Evolutionary conservation across 2,113 vertebrate species (phyloP).

Genomic region (Acrocephalus kingi): DNA sequence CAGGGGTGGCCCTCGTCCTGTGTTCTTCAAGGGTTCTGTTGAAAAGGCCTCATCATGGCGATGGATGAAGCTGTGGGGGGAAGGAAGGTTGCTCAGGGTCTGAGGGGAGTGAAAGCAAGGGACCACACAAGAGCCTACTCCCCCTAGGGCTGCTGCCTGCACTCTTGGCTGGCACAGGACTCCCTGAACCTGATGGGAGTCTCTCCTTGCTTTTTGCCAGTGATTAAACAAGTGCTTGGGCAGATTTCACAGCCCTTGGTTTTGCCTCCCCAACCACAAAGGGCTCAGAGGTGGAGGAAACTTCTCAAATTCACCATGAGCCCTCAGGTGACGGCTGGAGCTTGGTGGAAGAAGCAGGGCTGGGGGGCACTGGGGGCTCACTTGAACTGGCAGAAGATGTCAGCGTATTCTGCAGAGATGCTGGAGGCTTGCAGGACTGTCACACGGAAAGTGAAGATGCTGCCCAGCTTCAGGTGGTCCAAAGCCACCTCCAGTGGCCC

Average conservation of each 20-base stretch:
- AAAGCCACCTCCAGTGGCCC: slow-evolving; percentile 73
- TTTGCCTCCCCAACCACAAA: background rate
- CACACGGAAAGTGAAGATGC: slow-evolving; percentile 93
- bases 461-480: slow-evolving; percentile 89
- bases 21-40: slow-evolving; percentile 96
- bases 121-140: background rate
- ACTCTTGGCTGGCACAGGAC: background rate
- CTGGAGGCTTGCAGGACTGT: slow-evolving; percentile 95
- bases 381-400: slow-evolving; percentile 99
- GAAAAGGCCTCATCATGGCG: slow-evolving; percentile 97
- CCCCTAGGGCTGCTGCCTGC: rapidly evolving
- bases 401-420: slow-evolving; percentile 94
- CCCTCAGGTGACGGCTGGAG: background rate
- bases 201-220: background rate
- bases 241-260: background rate
- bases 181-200: background rate
- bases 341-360: background rate
- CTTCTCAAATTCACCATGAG: rapidly evolving
- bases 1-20: slow-evolving; percentile 90
- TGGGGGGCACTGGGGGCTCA: slow-evolving; percentile 40
- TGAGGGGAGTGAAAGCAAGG: background rate
- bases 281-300: background rate
- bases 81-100: background rate
- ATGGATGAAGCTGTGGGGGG: slow-evolving; percentile 89
- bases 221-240: background rate